These are phyloP conservation scores for Protophormia terraenovae DNA, from an alignment of 2,888 invertebrate genomes.

Conservation along the genomic window DNA sequence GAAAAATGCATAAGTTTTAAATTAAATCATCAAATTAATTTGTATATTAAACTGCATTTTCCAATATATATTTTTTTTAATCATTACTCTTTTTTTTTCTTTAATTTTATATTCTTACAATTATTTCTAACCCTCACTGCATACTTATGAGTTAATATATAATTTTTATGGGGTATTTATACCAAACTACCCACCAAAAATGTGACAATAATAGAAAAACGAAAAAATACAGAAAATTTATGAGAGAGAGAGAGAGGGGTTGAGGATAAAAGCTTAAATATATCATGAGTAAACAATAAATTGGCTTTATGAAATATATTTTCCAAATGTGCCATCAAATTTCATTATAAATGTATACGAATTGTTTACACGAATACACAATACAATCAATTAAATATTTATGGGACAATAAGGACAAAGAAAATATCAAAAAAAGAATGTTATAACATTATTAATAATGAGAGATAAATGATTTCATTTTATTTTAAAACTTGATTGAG, in stretches of 20 bases:
- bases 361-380: background rate
- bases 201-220: too few relatives aligned
- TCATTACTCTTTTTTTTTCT: too few relatives aligned
- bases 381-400: constrained; percentile 41
- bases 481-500: background rate
- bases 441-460: background rate
- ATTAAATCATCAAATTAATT: too few relatives aligned
- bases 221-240: too few relatives aligned
- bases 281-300: constrained; percentile 26
- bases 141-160: too few relatives aligned
- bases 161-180: too few relatives aligned
- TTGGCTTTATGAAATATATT: background rate
- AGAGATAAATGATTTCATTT: constrained; percentile 29
- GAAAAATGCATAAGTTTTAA: too few relatives aligned
- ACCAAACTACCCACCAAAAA: too few relatives aligned
- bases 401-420: background rate
- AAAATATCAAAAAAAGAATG: background rate
- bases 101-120: too few relatives aligned
- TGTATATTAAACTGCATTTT: too few relatives aligned
- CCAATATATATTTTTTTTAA: too few relatives aligned
- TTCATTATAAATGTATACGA: constrained; percentile 10
- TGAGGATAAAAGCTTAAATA: background rate
- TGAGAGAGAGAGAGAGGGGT: background rate
- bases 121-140: too few relatives aligned
- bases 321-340: constrained; percentile 28